Evolutionary conservation across 2,888 invertebrate species (phyloP).

Genomic region (Diabrotica balteata): DNA sequence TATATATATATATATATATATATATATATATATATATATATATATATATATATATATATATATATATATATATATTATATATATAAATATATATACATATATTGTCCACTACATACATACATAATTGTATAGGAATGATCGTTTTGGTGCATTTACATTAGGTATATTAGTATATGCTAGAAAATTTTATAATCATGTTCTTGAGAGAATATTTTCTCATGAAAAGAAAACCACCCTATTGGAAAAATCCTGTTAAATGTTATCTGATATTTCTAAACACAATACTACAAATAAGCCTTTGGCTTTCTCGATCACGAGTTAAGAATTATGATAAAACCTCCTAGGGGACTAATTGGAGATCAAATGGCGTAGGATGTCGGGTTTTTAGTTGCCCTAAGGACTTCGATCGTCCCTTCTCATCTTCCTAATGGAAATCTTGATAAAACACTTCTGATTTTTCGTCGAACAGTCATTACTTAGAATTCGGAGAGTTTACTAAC

Average conservation of each 20-base stretch:
- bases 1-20: no score
- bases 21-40: no score
- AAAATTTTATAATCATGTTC: no score
- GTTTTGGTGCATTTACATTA: no score
- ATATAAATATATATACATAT: no score
- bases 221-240: not conserved
- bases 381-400: constrained; percentile 36
- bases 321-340: constrained; percentile 31
- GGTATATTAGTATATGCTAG: no score
- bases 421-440: constrained; percentile 43
- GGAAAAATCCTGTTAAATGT: not conserved
- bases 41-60: no score
- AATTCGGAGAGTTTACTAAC: constrained; percentile 22
- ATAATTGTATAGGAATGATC: no score
- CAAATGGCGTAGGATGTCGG: constrained; percentile 37
- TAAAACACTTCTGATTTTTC: constrained; percentile 36
- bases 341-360: constrained; percentile 43
- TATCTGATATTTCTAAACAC: constrained; percentile 12
- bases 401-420: constrained; percentile 36
- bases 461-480: constrained; percentile 31
- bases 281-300: constrained; percentile 15
- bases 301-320: constrained; percentile 16
- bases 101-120: no score
- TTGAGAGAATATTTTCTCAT: not conserved
- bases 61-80: no score